Base-by-base conservation (phyloP, 2,888 invertebrate species). In the Archaeoteleia sp. region DNA sequence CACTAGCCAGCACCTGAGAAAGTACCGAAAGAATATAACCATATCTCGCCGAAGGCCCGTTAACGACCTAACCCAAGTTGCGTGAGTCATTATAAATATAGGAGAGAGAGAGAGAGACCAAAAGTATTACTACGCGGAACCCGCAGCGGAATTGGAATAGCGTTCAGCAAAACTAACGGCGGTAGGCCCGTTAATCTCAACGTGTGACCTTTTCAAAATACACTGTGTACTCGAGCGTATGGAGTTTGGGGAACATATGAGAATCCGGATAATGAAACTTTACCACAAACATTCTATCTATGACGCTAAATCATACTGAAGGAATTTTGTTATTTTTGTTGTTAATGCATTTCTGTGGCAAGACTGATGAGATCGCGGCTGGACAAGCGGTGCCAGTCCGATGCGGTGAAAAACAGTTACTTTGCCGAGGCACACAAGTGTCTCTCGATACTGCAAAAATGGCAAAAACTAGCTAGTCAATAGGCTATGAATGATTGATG, bases 1-100 rank as follows among this genome's bases (percentile, higher is more conserved):
- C 51, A 43, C 42, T 34, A n/a, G n/a, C n/a, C 58, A 49, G 48
- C 20, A 45, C 32, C 25, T 35, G 51, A 51, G 51, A 51, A 51
- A 60, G 51, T 32, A 65, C 32, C 51, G 15, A 43, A 57, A 65
- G 51, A 39, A 39, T 49, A 51, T 20, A 20, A 20, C 13, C 17
- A 30, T 54, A 54, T 60, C 35, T 51, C 23, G 46, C 25, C 53
- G 15, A 42, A 54, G 57, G 48, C 15, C 57, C 65, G 65, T 65
- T 65, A 65, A 65, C 51, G 65, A 63, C 63, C 63, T 55, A 42
- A 27, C 42, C 42, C 43, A 29, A 23, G 40, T 23, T 40, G 63
- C 63, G 55, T 57, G 55, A 65, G 65, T 37, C 40, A 58, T 57
- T 57, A 34, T 32, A 46, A 51, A 51, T 4, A 5, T 2, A 5